phyloP scores from a whole-genome alignment of 2,113 vertebrate genomes.

The Aegotheles bennettii region DNA sequence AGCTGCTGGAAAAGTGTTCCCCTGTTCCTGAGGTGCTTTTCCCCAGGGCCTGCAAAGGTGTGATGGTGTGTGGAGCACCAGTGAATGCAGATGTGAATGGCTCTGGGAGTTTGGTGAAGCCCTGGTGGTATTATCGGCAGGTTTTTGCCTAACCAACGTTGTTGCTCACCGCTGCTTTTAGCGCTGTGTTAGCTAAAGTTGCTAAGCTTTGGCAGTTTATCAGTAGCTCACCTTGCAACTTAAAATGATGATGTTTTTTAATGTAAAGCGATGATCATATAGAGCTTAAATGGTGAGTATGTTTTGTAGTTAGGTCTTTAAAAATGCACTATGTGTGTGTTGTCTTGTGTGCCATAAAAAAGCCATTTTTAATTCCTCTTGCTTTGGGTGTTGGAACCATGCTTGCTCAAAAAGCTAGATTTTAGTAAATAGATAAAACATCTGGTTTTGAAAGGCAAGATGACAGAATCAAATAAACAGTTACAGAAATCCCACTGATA shows the following conservation, averaged over 20 bases:
- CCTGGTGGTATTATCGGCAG: fast-evolving
- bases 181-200: background rate
- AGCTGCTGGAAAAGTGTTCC: background rate
- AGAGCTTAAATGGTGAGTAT: background rate
- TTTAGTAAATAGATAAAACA: background rate
- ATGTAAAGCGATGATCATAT: background rate
- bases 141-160: background rate
- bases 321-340: background rate
- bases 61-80: fast-evolving
- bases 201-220: background rate
- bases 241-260: background rate
- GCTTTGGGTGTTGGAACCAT: background rate
- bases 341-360: background rate
- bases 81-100: background rate
- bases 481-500: background rate
- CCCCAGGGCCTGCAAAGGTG: background rate
- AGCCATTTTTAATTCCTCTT: background rate
- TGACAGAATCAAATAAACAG: background rate
- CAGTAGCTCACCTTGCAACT: background rate
- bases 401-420: background rate
- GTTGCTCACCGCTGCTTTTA: background rate
- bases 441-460: background rate
- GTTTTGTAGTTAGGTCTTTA: background rate
- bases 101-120: background rate
- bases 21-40: background rate